Evolutionary conservation across 2,113 vertebrate species (phyloP), one percentile per base, ranked within the genome.

Genomic region (Xyliphius kryptos): DNA sequence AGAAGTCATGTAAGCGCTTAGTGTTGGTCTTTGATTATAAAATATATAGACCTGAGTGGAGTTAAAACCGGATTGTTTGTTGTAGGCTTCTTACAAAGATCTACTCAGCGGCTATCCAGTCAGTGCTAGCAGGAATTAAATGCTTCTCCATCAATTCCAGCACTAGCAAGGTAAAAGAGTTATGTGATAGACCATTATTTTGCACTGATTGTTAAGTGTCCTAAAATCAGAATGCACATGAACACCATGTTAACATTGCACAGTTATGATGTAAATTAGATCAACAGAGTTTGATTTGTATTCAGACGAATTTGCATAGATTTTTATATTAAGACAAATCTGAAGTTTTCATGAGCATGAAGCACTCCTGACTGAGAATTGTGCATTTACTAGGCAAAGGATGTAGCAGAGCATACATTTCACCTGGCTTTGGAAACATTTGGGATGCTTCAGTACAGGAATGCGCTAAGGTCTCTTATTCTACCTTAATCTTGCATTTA

Each of bases 51-150:
- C 20, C 64, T n/a, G 1, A 37, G 20, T 40, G n/a, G 11, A 63
- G 4, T 10, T 43, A 59, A 49, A 49, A 6, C 6, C 9, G 14
- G 3, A 17, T 48, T 40, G 6, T 66, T 15, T 56, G 13, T 58
- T 72, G 1, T 78, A 90, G 83, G 74, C 80, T 94, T 57, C 80
- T 97, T 78, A 95, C 93, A 22, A 90, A 92, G 82, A 86, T 98
- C 57, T 98, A 97, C 81, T 85, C 88, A 68, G 91, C 92, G 77
- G 86, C 85, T 66, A 81, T 95, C 76, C 87, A 93, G 76, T 91
- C 91, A 61, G 95, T 97, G 66, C 83, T 97, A 70, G 88, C 91
- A 67, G 92, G 87, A 78, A 97, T 97, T 78, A 91, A 90, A 79
- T 89, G 90, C 79, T 98, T 87, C 79, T 88, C 91, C 73, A 87